Evolutionary conservation across 2,888 invertebrate species (phyloP).

Genomic region (Lycia hirtaria): DNA sequence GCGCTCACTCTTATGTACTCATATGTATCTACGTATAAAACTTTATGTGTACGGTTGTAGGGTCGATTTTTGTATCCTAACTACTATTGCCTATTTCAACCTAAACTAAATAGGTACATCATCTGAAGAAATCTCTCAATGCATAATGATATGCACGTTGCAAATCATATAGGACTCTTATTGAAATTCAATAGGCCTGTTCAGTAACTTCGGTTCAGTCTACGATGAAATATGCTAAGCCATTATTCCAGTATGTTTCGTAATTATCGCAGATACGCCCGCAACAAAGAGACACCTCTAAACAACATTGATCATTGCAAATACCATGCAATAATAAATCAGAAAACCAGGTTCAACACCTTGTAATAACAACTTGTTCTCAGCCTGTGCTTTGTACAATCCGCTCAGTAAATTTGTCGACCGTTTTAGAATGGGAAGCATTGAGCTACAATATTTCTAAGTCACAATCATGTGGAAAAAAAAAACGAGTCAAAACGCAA

Average conservation of each 20-base stretch:
- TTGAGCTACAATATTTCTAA: too few species aligned
- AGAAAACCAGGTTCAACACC: slow-evolving; percentile 77
- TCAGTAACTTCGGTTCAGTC: slow-evolving; percentile 36
- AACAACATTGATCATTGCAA: slow-evolving; percentile 73
- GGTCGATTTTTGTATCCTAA: background rate
- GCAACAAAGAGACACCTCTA: slow-evolving; percentile 67
- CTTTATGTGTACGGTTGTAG: background rate
- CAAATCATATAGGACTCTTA: slow-evolving; percentile 35
- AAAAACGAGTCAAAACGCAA: too few species aligned
- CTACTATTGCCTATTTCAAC: too few species aligned
- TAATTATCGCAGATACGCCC: slow-evolving; percentile 63
- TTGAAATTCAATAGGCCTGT: slow-evolving; percentile 45
- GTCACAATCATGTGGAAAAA: too few species aligned
- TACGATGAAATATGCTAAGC: slow-evolving; percentile 43
- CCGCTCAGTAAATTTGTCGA: slow-evolving; percentile 61
- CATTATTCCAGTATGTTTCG: slow-evolving; percentile 53
- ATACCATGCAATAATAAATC: slow-evolving; percentile 73
- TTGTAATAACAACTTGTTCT: slow-evolving; percentile 75
- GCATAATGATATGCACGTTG: background rate
- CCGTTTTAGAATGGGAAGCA: slow-evolving; percentile 68
- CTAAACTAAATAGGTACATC: background rate
- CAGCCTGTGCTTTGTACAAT: slow-evolving; percentile 59
- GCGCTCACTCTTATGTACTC: background rate
- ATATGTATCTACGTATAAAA: background rate
- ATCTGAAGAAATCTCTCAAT: background rate